Evolutionary conservation across 2,797 vertebrate genomes (phyloP).

Genomic region (Parauchenoglanis ngamensis): DNA sequence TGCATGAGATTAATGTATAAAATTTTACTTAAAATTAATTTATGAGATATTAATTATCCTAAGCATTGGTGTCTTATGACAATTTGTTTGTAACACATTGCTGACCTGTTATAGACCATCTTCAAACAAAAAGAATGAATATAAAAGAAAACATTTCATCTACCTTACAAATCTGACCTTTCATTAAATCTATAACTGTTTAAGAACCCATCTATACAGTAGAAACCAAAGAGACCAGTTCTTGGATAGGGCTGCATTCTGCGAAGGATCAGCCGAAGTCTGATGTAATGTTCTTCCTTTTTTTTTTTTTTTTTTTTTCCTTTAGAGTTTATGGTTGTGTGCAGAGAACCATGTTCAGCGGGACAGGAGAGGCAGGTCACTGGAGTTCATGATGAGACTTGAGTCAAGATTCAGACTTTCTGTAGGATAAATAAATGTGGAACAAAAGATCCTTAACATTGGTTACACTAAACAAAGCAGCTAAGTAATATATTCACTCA

Average conservation of each 20-base stretch:
- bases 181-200: slow-evolving; percentile 3
- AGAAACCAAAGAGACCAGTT: not conserved
- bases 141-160: not conserved
- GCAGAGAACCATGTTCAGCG: slow-evolving; percentile 64
- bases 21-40: slow-evolving; percentile 1
- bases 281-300: not conserved
- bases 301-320: not conserved
- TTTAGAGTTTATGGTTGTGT: slow-evolving; percentile 10
- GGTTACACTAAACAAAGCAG: not conserved
- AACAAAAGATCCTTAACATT: not conserved
- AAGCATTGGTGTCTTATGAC: not conserved
- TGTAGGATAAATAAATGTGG: slow-evolving; percentile 56
- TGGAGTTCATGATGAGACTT: slow-evolving; percentile 81
- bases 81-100: not conserved
- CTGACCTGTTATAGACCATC: not conserved
- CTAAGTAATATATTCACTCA: too few relatives aligned
- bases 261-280: not conserved
- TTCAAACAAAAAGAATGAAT: not conserved
- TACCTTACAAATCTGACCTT: slow-evolving; percentile 9
- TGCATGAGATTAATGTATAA: not conserved
- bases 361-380: slow-evolving; percentile 80
- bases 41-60: not conserved
- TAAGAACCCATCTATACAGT: slow-evolving; percentile 6
- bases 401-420: slow-evolving; percentile 81
- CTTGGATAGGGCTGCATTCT: slow-evolving; percentile 1